These are phyloP conservation scores for Bryconaethiops microstoma DNA, from an alignment of 2,797 vertebrate genomes.

Conservation along the genomic window DNA sequence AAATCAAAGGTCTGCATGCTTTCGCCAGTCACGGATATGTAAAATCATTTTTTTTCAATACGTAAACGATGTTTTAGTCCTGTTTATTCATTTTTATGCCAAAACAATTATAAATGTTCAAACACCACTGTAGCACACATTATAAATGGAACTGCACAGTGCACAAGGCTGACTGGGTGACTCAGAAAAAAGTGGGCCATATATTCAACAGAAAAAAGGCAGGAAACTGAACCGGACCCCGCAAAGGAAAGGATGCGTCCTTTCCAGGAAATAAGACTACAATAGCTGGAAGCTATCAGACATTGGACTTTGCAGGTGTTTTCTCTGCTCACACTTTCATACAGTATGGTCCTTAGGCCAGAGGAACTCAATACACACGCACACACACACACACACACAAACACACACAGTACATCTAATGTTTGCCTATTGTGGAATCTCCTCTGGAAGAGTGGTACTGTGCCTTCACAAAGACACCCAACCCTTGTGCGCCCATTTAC, in stretches of 20 bases:
- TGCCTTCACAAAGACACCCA: too few species aligned
- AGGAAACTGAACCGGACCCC: constrained; percentile 46
- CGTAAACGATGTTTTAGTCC: too few species aligned
- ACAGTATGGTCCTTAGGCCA: neutral
- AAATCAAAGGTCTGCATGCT: too few species aligned
- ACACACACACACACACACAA: neutral
- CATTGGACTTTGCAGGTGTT: constrained; percentile 59
- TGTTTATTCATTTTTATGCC: too few species aligned
- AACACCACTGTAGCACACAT: neutral
- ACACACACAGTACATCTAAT: too few species aligned
- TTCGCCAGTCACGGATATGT: too few species aligned
- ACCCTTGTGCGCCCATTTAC: too few species aligned
- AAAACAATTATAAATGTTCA: neutral
- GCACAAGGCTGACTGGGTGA: neutral
- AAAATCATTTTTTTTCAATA: too few species aligned
- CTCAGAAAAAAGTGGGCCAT: neutral
- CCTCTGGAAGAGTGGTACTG: too few species aligned
- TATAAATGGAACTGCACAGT: neutral
- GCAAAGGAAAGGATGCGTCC: constrained; percentile 43
- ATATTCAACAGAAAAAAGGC: constrained; percentile 33
- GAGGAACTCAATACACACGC: neutral
- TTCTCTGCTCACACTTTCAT: neutral
- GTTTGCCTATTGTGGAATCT: too few species aligned
- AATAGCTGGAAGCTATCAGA: constrained; percentile 62
- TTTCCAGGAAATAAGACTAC: constrained; percentile 55